Evolutionary conservation across 2,888 invertebrate species (phyloP).

Genomic region (Ectemnius lituratus): DNA sequence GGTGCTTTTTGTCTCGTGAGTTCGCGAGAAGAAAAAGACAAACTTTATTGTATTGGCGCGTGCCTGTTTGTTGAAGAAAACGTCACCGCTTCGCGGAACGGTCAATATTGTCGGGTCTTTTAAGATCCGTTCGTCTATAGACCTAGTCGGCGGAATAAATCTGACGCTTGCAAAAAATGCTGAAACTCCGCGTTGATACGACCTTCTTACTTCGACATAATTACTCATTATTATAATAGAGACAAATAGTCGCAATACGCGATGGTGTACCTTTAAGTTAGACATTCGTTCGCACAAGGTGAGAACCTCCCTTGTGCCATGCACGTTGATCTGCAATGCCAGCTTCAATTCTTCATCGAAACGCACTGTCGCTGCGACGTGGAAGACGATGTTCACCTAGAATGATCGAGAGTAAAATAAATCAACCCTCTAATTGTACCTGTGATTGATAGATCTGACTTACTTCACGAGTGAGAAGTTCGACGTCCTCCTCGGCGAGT

Average conservation of each 20-base stretch:
- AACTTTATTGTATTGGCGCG: not conserved
- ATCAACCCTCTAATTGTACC: not conserved
- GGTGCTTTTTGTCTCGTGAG: too few relatives aligned
- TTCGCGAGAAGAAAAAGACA: too few relatives aligned
- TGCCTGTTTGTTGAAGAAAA: not conserved
- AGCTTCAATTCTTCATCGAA: conserved; percentile 86
- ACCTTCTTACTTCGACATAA: not conserved
- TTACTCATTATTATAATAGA: not conserved
- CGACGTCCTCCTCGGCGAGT: conserved; percentile 79
- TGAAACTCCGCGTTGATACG: not conserved
- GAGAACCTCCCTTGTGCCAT: conserved; percentile 83
- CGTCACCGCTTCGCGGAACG: conserved; percentile 5
- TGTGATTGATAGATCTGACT: conserved; percentile 59
- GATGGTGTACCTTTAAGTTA: conserved; percentile 80
- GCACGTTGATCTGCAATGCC: conserved; percentile 85
- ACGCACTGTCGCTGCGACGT: conserved; percentile 87
- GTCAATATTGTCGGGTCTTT: not conserved
- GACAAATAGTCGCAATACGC: not conserved
- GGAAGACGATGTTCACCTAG: conserved; percentile 81
- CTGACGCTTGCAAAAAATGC: too few relatives aligned
- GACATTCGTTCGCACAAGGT: conserved; percentile 83
- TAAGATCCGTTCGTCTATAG: conserved; percentile 11
- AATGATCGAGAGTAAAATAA: not conserved
- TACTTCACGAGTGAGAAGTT: conserved; percentile 80
- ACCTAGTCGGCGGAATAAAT: not conserved